Base-by-base conservation (phyloP, 2,888 invertebrate genomes). In the Synergus japonicus region DNA sequence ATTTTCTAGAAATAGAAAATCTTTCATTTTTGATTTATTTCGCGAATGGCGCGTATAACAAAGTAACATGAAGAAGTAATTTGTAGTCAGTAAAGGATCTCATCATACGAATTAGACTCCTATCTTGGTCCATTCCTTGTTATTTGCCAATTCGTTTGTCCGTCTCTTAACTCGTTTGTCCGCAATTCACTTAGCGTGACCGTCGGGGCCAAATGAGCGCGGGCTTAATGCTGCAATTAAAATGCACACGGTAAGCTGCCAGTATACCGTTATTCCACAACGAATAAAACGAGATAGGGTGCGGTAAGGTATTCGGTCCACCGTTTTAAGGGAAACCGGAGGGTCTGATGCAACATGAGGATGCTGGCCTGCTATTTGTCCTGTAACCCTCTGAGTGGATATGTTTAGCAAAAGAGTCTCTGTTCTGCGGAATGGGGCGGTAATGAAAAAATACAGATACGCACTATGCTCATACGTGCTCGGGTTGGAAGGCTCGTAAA, bases 211-310 rank as follows among this genome's bases (percentile, higher is more conserved):
- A 84, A 87, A 86, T 86, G 85, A 85, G 83, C 84, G 81, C 82
- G 82, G 86, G 86, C 86, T 89, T 87, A 89, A 89, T 88, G 86
- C 86, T 86, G 89, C 86, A 89, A 89, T 89, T 89, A 89, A 89
- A 89, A 89, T 89, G 89, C 89, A 89, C 88, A 88, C 84, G 87
- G 88, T 87, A 87, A 88, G 85, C 86, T 86, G 86, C 86, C 82
- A 83, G 83, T 82, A 83, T 83, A 81, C 79, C 85, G 86, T 83
- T 86, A 86, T 87, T 85, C 86, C 85, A 86, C 85, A 85, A 85
- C 81, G 84, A 78, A 85, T 85, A 87, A 37, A 88, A 87, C 83
- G 86, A 84, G 85, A 81, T 82, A 84, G 80, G 58, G 76, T 43
- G 67, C 22, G 43, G 77, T 69, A 64, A 78, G 82, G 78, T 76